Conservation (phyloP, 92 coral and sea anemone genomes). For the Siderastrea siderea region DNA sequence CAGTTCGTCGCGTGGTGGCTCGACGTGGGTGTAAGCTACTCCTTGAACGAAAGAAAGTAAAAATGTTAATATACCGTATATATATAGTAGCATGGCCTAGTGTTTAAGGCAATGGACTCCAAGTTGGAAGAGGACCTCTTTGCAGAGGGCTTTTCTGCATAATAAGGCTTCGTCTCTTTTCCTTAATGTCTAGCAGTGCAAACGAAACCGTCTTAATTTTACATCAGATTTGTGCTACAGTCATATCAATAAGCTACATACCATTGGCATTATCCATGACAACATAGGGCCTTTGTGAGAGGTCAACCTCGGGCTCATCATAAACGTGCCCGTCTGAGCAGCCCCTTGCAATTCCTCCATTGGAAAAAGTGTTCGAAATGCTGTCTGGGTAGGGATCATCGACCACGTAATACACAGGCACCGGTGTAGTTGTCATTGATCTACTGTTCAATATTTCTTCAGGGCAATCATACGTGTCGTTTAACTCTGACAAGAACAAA, state of each 20-base stretch:
- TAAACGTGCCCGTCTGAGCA: slow-evolving; percentile 49
- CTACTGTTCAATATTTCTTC: slow-evolving; percentile 24
- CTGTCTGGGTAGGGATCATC: slow-evolving; percentile 51
- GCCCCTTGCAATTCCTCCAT: background rate
- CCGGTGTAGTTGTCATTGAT: slow-evolving; percentile 7
- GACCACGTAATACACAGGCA: slow-evolving; percentile 33
- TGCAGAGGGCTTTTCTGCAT: too few relatives aligned
- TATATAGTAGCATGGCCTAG: background rate
- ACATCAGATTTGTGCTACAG: too few relatives aligned
- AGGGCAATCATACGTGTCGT: slow-evolving; percentile 43
- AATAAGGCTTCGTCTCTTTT: too few relatives aligned
- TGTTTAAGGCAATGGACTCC: background rate
- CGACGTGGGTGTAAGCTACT: slow-evolving; percentile 23
- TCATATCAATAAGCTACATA: background rate
- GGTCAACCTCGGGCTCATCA: slow-evolving; percentile 33
- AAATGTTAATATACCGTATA: background rate
- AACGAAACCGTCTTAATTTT: too few relatives aligned
- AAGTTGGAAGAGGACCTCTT: too few relatives aligned
- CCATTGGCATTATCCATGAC: slow-evolving; percentile 34
- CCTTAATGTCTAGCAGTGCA: too few relatives aligned
- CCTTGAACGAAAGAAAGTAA: background rate
- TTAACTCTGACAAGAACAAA: slow-evolving; percentile 1
- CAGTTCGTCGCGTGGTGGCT: slow-evolving; percentile 24
- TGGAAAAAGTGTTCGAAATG: slow-evolving; percentile 23
- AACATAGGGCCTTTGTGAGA: slow-evolving; percentile 2